Evolutionary conservation across 1,140 invertebrate genomes (phyloP).

Genomic region (Zaprionus kolodkinae): DNA sequence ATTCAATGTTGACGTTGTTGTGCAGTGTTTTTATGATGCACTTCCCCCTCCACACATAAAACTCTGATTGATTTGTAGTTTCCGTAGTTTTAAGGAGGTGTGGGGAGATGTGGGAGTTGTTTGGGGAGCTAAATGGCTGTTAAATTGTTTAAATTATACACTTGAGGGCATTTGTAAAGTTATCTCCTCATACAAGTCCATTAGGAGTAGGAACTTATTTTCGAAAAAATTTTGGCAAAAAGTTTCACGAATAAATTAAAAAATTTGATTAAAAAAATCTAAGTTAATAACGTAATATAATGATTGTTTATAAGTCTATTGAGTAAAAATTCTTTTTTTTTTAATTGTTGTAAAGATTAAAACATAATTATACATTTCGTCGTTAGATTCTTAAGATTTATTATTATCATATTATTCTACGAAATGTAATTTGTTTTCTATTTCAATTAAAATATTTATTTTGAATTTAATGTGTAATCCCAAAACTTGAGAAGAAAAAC

Average conservation of each 20-base stretch:
- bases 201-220: neutral
- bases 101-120: neutral
- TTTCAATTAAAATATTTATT: neutral
- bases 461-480: no score
- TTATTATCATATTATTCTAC: no score
- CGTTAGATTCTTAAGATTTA: no score
- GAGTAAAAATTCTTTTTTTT: no score
- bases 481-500: no score
- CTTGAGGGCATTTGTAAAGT: neutral
- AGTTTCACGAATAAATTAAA: no score
- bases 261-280: no score
- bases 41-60: neutral
- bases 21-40: conserved; percentile 10
- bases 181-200: neutral
- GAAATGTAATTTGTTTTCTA: no score
- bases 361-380: no score
- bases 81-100: conserved; percentile 13
- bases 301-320: no score
- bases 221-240: neutral
- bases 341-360: no score
- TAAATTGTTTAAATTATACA: conserved; percentile 20
- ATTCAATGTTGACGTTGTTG: conserved; percentile 13
- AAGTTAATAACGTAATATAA: no score
- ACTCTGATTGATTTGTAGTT: conserved; percentile 39
- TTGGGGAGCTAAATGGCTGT: neutral